A percentile compares a stretch with the other conserved stretches of the same genome.
phyloP scores from a whole-genome alignment of 2,888 invertebrate genomes.

The Macrostomum cliftonense region DNA sequence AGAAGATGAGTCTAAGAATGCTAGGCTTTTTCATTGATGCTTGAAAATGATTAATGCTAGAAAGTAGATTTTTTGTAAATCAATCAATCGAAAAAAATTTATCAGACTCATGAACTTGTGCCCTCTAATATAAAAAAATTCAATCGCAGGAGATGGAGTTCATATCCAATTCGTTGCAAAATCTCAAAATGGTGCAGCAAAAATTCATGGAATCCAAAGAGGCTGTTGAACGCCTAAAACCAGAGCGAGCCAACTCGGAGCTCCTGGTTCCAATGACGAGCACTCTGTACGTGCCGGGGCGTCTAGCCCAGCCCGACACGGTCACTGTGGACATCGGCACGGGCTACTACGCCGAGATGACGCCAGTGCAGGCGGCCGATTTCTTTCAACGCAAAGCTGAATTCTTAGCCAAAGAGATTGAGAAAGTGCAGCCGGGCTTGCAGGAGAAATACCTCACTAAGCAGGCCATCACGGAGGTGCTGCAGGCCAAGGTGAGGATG shows the following conservation, averaged over 20 bases:
- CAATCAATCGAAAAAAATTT: too few relatives aligned
- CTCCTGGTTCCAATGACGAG: conserved; percentile 77
- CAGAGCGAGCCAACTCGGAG: conserved; percentile 49
- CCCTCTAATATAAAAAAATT: too few relatives aligned
- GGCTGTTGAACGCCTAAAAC: conserved; percentile 3
- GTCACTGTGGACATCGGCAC: conserved; percentile 81
- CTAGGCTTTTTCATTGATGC: too few relatives aligned
- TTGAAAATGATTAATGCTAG: too few relatives aligned
- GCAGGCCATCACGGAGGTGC: conserved; percentile 7
- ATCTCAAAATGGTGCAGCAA: conserved; percentile 9
- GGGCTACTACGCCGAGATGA: conserved; percentile 75
- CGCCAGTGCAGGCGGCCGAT: conserved; percentile 57
- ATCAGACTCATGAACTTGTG: too few relatives aligned
- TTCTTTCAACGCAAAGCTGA: conserved; percentile 70
- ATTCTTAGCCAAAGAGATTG: conserved; percentile 74
- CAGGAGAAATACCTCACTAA: conserved; percentile 47
- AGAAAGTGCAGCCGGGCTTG: conserved; percentile 61
- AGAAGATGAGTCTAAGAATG: too few relatives aligned
- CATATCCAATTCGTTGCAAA: conserved; percentile 2
- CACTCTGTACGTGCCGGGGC: conserved; percentile 82
- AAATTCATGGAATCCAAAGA: conserved; percentile 8
- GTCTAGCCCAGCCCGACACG: conserved; percentile 56
- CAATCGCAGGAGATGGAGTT: conserved; percentile 6
- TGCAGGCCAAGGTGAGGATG: conserved; percentile 8
- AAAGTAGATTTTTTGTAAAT: too few relatives aligned